Conservation (phyloP, 2,797 vertebrate species). For the Cynopterus sphinx region DNA sequence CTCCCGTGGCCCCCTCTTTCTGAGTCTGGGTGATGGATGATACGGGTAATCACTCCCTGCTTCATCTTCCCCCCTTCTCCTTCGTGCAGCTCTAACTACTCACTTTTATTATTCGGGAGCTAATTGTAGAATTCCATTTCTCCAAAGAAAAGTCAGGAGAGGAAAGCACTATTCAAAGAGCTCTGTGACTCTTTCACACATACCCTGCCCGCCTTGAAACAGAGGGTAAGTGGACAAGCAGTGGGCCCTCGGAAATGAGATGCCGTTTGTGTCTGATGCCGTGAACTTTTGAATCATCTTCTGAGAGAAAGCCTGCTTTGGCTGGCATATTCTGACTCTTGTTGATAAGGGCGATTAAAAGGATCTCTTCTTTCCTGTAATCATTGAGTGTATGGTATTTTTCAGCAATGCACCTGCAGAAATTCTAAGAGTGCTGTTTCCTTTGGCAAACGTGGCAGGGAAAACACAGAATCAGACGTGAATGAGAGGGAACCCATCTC, state of each 20-base stretch:
- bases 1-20: not conserved
- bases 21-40: not conserved
- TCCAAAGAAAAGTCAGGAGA: not conserved
- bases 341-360: not conserved
- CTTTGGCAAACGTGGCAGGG: not conserved
- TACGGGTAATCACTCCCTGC: not conserved
- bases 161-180: accelerated
- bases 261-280: not conserved
- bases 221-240: not conserved
- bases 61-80: not conserved
- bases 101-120: not conserved
- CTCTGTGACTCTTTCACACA: not conserved
- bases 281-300: not conserved
- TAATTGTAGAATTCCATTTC: not conserved
- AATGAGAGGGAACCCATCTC: not conserved
- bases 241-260: no score
- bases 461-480: not conserved
- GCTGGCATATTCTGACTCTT: not conserved
- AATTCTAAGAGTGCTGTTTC: not conserved
- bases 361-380: not conserved
- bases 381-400: accelerated
- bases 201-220: not conserved
- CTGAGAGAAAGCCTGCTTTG: not conserved
- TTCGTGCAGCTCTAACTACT: not conserved
- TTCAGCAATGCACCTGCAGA: accelerated